Evolutionary conservation across 2,113 vertebrate genomes (phyloP), one percentile per base, ranked within the genome.

Genomic region (Loxodonta africana): DNA sequence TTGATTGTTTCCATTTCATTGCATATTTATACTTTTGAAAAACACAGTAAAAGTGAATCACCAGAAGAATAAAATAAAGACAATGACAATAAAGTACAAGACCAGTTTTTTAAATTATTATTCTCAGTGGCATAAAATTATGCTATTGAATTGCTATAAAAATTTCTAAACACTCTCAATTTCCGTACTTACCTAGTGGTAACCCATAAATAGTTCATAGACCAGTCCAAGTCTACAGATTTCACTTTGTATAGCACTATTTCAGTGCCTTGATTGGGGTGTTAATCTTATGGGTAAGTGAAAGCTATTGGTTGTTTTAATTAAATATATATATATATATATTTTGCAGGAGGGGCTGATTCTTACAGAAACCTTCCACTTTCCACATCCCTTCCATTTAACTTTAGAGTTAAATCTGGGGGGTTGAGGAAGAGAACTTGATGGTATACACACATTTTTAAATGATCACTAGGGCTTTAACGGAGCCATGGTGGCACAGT

Each of bases 301-400:
- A 92, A 80, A 93, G 26, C 53, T 95, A 83, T 14, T 83, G 23
- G 63, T 48, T 83, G 6, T 77, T 76, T 90, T 65, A 74, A 82
- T 81, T 85, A n/a, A 17, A 33, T 37, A 37, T 37, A 37, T 37
- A 37, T 37, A 37, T 37, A 51, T 21, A 2, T 0, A 25, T 83
- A 21, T 62, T 12, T 2, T 8, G 25, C 28, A 84, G 33, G 21
- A 82, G 8, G 4, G 37, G 23, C 5, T 94, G 44, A 93, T 46
- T 90, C 48, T 77, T 88, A 41, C 2, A 65, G 15, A 93, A 93
- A n/a, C 3, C 14, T 37, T 37, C 23, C 26, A n/a, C n/a, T 76
- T 4, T 86, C 33, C 4, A 44, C 73, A 88, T 74, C 37, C 65
- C 18, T 88, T 90, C 25, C 33, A 69, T 6, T 90, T 74, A 93